phyloP scores from a whole-genome alignment of 2,888 invertebrate genomes.

The Oligia strigilis region DNA sequence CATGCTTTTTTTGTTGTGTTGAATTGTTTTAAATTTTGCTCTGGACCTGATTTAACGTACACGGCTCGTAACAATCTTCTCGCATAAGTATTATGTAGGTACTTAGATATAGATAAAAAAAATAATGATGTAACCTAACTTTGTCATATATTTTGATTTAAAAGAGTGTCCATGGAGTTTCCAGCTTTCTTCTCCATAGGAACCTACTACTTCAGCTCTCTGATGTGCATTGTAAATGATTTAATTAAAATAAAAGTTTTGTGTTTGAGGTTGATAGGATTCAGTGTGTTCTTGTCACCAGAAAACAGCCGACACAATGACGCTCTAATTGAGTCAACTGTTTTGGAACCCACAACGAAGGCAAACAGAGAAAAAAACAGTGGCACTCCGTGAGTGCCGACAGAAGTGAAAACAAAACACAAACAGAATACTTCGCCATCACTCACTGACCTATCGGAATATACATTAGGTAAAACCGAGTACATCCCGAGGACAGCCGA shows the following conservation, averaged over 20 bases:
- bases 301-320: background rate
- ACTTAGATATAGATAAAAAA: background rate
- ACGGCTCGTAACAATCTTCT: background rate
- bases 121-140: background rate
- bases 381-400: too few relatives aligned
- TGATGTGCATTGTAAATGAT: background rate
- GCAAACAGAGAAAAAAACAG: background rate
- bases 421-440: too few relatives aligned
- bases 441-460: too few relatives aligned
- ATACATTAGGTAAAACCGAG: too few relatives aligned
- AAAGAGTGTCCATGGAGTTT: background rate
- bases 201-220: background rate
- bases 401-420: too few relatives aligned
- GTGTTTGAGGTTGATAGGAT: background rate
- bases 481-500: too few relatives aligned
- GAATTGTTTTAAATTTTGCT: background rate
- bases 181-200: background rate
- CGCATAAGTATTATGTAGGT: background rate
- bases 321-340: background rate
- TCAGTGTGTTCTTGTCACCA: background rate
- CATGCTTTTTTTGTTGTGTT: background rate
- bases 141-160: background rate
- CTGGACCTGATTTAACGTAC: background rate
- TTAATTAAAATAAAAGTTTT: background rate
- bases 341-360: background rate